These are phyloP conservation scores for Lissocephala sabroskyi DNA, from an alignment of 2,888 invertebrate species.

Conservation along the genomic window DNA sequence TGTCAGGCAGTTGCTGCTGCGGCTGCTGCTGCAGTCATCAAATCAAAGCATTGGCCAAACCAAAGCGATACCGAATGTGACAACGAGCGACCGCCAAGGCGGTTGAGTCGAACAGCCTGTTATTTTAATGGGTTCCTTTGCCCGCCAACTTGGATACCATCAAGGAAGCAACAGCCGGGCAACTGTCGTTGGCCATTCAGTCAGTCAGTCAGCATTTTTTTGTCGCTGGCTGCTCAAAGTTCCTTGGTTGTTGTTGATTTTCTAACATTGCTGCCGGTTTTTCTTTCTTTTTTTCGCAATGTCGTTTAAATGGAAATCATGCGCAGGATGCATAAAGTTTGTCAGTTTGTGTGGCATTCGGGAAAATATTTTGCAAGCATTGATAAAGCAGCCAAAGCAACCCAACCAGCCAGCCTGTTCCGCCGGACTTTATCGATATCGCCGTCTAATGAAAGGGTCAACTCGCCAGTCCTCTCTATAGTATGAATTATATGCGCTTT, in stretches of 20 bases:
- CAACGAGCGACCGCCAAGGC: slow-evolving; percentile 48
- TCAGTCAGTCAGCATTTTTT: slow-evolving; percentile 2
- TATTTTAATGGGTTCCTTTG: slow-evolving; percentile 63
- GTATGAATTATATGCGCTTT: slow-evolving; percentile 63
- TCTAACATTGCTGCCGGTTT: slow-evolving; percentile 51
- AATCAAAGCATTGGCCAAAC: slow-evolving; percentile 34
- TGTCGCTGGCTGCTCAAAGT: slow-evolving; percentile 9
- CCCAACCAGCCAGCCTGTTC: background rate
- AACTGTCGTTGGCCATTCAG: background rate
- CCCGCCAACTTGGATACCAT: slow-evolving; percentile 52
- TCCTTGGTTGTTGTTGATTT: slow-evolving; percentile 15
- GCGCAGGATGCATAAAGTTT: slow-evolving; percentile 63
- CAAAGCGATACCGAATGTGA: slow-evolving; percentile 19
- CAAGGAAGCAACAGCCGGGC: slow-evolving; percentile 50
- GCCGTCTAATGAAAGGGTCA: slow-evolving; percentile 58
- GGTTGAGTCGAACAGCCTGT: slow-evolving; percentile 19
- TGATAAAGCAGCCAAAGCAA: slow-evolving; percentile 3
- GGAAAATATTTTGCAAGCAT: slow-evolving; percentile 8
- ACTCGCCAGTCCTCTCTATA: slow-evolving; percentile 31
- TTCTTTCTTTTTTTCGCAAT: slow-evolving; percentile 7
- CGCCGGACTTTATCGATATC: too few relatives aligned
- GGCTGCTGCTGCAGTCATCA: slow-evolving; percentile 17
- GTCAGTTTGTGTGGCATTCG: slow-evolving; percentile 22
- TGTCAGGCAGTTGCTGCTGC: slow-evolving; percentile 10
- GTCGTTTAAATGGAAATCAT: slow-evolving; percentile 65